Evolutionary conservation across 2,113 vertebrate species (phyloP), one percentile per base, ranked within the genome.

Genomic region (Halcyon senegalensis): DNA sequence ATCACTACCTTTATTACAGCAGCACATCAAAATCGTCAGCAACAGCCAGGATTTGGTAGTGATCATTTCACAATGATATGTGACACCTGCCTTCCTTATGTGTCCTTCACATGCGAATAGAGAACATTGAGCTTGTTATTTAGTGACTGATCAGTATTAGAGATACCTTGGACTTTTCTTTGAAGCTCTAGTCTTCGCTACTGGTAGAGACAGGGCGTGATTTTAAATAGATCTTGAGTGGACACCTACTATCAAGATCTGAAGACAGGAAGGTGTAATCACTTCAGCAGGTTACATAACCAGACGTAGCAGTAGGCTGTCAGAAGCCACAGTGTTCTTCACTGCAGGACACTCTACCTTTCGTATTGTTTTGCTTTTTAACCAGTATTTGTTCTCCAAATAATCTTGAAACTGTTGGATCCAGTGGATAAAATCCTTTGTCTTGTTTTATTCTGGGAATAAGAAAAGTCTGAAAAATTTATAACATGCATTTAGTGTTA

Each of bases 341-440:
- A 21, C 31, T 46, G 9, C 17, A 83, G 48, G n/a, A 43, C 33
- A 20, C 18, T 30, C 33, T 25, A 13, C 25, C 30, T 73, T 58
- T 46, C 64, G 21, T 16, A 30, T 6, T 53, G 3, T 46, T 80
- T 76, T 89, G 18, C 23, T 9, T 78, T 83, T 86, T 41, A 79
- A 72, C 28, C 11, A 16, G 11, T 15, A 10, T 25, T 35, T 15
- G 13, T 30, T 35, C 70, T 77, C 16, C 16, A 74, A 16, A 25
- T 81, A 37, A 84, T 28, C 17, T 46, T 77, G 55, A 15, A 84
- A 50, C 21, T 84, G 18, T 48, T 92, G 68, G 64, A 70, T 50
- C 39, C 0, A 0, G 12, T 48, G 50, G 43, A 58, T 43, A 63
- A 92, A 85, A 63, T 41, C 17, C 5, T 74, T 20, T 60, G 1